Evolutionary conservation across 2,888 invertebrate genomes (phyloP).

Genomic region (Lysandra bellargus): DNA sequence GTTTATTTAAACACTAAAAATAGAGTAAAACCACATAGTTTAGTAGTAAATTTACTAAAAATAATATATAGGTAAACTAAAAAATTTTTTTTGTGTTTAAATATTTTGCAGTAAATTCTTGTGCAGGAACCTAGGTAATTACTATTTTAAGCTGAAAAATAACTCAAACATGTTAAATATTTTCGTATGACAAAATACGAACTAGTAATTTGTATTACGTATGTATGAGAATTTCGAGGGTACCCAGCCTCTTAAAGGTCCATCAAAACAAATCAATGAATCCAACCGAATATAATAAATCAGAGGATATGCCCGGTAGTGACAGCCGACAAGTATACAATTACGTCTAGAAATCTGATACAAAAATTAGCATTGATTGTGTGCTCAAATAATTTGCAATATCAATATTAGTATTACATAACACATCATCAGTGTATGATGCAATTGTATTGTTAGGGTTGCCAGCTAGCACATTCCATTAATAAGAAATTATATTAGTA

Average conservation of each 20-base stretch:
- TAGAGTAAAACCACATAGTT: too few relatives aligned
- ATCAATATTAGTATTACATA: constrained; percentile 28
- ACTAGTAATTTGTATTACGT: too few relatives aligned
- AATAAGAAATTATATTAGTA: neutral
- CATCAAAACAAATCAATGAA: neutral
- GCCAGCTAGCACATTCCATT: neutral
- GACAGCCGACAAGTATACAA: constrained; percentile 4
- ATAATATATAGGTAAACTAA: too few relatives aligned
- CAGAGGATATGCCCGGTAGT: neutral
- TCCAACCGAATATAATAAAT: neutral
- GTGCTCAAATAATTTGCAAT: constrained; percentile 28
- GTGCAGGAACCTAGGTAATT: too few relatives aligned
- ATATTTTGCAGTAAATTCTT: too few relatives aligned
- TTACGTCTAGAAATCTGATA: constrained; percentile 20
- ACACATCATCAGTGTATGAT: constrained; percentile 17
- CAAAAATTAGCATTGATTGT: constrained; percentile 19
- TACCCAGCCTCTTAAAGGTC: neutral
- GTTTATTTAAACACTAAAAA: too few relatives aligned
- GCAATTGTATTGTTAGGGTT: constrained; percentile 7
- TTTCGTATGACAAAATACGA: too few relatives aligned
- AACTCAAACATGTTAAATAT: too few relatives aligned
- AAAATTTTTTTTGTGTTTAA: too few relatives aligned
- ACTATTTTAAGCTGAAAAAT: too few relatives aligned
- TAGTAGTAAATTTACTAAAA: too few relatives aligned
- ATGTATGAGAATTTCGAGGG: too few relatives aligned